Evolutionary conservation across 2,888 invertebrate genomes (phyloP), one percentile per base, ranked within the genome.

Genomic region (Panzeria rudis): DNA sequence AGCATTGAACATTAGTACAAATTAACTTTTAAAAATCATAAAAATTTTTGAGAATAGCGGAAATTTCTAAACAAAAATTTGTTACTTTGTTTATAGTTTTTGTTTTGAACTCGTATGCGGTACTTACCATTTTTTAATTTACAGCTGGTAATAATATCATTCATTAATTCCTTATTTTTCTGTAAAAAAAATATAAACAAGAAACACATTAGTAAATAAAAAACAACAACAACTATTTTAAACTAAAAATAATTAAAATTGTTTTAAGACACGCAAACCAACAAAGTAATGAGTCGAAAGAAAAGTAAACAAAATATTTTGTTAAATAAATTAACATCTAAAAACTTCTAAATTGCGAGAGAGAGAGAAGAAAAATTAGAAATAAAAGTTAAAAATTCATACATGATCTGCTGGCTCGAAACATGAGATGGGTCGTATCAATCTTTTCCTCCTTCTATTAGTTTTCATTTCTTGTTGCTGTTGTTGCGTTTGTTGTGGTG

Each of bases 121-220:
- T 38, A 29, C 95, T 94, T 91, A 95, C 95, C 95, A 93, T 95
- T 95, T 93, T 95, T 95, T 86, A 95, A 92, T 92, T 95, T 95
- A 91, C 94, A 94, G 90, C 94, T 95, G 85, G 94, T 94, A 69
- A 95, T 94, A 87, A 96, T 94, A 89, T 95, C 95, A 92, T 95
- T 95, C 95, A 96, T 95, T 89, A 95, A 93, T 91, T 95, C 95
- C 92, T 95, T 95, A 92, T 96, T 96, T 93, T 95, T 95, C 96
- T 96, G 95, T n/a, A 32, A 15, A 78, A 76, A 81, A 61, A 76
- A 71, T 52, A 87, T 29, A 52, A 15, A 64, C n/a, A 72, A 41
- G 72, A 35, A 72, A 15, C 29, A 23, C n/a, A 77, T 84, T 72
- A 77, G 64, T 17, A 47, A 38, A 5, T 41, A 44, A 5, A 44